A percentile compares a stretch with the other conserved stretches of the same genome.
These are phyloP conservation scores for Drosophila colorata DNA, from an alignment of 2,888 invertebrate species.

Conservation along the genomic window DNA sequence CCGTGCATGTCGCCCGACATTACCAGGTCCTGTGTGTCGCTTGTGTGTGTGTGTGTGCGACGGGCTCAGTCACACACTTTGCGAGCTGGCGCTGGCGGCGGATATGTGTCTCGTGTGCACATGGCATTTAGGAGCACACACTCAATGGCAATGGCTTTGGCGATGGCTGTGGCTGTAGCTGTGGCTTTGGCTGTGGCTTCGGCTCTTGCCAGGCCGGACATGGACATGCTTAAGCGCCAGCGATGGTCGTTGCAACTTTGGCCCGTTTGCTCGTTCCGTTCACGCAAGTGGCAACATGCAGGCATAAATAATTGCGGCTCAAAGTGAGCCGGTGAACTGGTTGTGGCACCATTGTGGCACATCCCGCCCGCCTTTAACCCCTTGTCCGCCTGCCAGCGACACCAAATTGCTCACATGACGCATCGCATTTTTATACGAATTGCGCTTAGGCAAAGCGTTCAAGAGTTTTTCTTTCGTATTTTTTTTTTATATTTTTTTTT, in stretches of 20 bases:
- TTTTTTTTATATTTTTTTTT: too few species aligned
- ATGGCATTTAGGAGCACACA: slow-evolving; percentile 52
- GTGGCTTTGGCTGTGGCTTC: slow-evolving; percentile 11
- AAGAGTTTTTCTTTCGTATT: slow-evolving; percentile 28
- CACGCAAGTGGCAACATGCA: slow-evolving; percentile 59
- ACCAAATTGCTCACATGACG: slow-evolving; percentile 78
- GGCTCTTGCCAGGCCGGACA: slow-evolving; percentile 65
- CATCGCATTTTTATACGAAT: slow-evolving; percentile 74
- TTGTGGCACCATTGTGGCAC: slow-evolving; percentile 73
- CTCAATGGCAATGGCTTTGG: slow-evolving; percentile 19
- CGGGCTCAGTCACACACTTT: slow-evolving; percentile 8
- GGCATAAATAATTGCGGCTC: slow-evolving; percentile 79
- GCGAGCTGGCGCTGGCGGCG: slow-evolving; percentile 34
- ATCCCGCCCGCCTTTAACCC: slow-evolving; percentile 6
- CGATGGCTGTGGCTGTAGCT: slow-evolving; percentile 18
- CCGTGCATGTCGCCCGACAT: slow-evolving; percentile 68
- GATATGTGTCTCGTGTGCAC: slow-evolving; percentile 60
- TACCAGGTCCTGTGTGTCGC: slow-evolving; percentile 48
- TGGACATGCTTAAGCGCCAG: slow-evolving; percentile 81
- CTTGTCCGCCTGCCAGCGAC: slow-evolving; percentile 34
- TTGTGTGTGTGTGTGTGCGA: slow-evolving; percentile 16
- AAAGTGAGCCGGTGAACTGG: slow-evolving; percentile 78
- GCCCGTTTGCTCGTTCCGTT: slow-evolving; percentile 46
- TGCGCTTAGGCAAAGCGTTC: slow-evolving; percentile 47
- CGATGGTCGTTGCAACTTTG: slow-evolving; percentile 39